These are phyloP conservation scores for Scophthalmus maximus DNA, from an alignment of 2,113 vertebrate species.

Conservation along the genomic window DNA sequence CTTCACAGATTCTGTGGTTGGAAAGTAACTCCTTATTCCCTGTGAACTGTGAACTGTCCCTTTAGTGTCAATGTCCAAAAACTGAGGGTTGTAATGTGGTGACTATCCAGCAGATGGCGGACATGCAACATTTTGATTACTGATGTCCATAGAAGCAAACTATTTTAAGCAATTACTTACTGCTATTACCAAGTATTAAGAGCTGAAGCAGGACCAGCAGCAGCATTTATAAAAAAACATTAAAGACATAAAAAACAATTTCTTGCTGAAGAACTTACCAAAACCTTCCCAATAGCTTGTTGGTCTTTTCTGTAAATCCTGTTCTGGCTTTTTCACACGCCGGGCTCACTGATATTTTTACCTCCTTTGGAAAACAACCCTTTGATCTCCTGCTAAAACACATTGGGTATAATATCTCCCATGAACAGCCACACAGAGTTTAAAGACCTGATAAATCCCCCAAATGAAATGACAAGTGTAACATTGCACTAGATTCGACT, in stretches of 20 bases:
- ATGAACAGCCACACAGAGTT: conserved; percentile 7
- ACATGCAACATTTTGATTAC: conserved; percentile 1
- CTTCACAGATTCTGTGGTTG: too few species aligned
- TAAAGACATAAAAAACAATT: not conserved
- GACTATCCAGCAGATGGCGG: conserved; percentile 61
- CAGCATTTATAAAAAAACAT: too few species aligned
- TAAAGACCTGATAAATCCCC: conserved; percentile 12
- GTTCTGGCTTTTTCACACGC: conserved; percentile 22
- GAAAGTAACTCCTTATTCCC: too few species aligned
- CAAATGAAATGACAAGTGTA: conserved; percentile 25
- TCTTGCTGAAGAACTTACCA: not conserved
- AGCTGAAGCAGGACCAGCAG: not conserved
- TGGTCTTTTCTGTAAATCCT: conserved; percentile 36
- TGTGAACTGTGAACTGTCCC: too few species aligned
- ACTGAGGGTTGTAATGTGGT: conserved; percentile 6
- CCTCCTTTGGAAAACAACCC: conserved; percentile 34
- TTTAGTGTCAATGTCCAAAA: not conserved
- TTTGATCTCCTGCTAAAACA: conserved; percentile 18
- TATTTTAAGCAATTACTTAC: not conserved
- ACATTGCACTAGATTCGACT: not conserved
- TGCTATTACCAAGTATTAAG: not conserved
- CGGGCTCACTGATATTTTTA: conserved; percentile 20
- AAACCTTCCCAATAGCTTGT: not conserved
- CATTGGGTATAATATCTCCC: conserved; percentile 21
- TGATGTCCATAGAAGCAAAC: not conserved